phyloP scores from a whole-genome alignment of 2,888 invertebrate genomes.

The Meandrusa payeni region DNA sequence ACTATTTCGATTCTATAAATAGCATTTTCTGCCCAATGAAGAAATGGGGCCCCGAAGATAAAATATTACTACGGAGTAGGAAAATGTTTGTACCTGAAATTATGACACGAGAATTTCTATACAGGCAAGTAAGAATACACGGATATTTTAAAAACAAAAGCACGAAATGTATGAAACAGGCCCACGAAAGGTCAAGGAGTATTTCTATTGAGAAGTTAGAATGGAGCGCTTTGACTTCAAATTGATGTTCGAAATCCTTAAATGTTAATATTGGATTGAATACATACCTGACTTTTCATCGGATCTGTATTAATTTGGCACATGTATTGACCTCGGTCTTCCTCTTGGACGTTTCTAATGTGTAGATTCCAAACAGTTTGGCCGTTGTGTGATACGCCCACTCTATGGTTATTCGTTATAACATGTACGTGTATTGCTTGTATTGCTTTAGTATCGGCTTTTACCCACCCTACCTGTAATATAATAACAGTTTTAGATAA shows the following conservation, averaged over 20 bases:
- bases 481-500: conserved; percentile 10
- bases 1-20: conserved; percentile 32
- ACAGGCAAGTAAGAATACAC: conserved; percentile 65
- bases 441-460: conserved; percentile 95
- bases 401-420: conserved; percentile 94
- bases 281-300: conserved; percentile 93
- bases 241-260: conserved; percentile 33
- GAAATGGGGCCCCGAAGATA: conserved; percentile 63
- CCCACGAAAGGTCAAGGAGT: conserved; percentile 27
- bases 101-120: conserved; percentile 74
- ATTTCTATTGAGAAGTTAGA: conserved; percentile 34
- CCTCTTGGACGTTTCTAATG: conserved; percentile 91
- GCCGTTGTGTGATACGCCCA: conserved; percentile 92
- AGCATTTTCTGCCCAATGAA: conserved; percentile 41
- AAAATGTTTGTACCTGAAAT: conserved; percentile 73
- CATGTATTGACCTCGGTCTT: conserved; percentile 95
- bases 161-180: conserved; percentile 18
- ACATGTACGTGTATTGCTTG: conserved; percentile 96
- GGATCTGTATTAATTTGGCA: conserved; percentile 97
- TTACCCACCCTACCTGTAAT: conserved; percentile 94
- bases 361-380: conserved; percentile 94
- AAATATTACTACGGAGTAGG: conserved; percentile 58
- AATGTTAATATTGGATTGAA: not conserved
- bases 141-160: conserved; percentile 46
- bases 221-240: conserved; percentile 53